phyloP scores from a whole-genome alignment of 2,113 vertebrate species.

The Symphodus melops region DNA sequence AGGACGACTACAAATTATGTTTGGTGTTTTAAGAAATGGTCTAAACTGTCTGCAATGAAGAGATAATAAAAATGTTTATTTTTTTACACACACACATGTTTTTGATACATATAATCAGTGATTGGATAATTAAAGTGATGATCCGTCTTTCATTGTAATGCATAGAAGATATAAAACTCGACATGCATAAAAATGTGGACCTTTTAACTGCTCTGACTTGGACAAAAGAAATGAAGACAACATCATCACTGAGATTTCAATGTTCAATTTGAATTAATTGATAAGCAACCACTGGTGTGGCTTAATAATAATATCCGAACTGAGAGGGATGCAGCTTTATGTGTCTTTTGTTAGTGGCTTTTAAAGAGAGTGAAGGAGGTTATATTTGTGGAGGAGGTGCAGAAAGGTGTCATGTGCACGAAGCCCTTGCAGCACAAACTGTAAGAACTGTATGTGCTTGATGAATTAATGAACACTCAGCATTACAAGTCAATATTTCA shows the following conservation, averaged over 20 bases:
- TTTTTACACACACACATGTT: too few species aligned
- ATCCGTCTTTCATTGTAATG: neutral
- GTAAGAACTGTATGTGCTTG: slow-evolving; percentile 1
- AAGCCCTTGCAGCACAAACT: neutral
- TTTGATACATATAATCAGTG: too few species aligned
- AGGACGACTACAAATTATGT: too few species aligned
- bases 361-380: neutral
- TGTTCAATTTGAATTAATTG: too few species aligned
- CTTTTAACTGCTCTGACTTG: neutral
- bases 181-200: neutral
- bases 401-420: slow-evolving; percentile 10
- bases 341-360: neutral
- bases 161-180: neutral
- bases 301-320: neutral
- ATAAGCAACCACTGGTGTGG: too few species aligned
- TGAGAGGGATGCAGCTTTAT: neutral
- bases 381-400: neutral
- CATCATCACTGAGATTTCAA: too few species aligned
- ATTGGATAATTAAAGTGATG: neutral
- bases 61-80: too few species aligned
- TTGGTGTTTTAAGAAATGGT: too few species aligned
- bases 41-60: too few species aligned
- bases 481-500: slow-evolving; percentile 69
- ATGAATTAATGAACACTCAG: slow-evolving; percentile 61
- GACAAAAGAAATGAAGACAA: neutral